Conservation (phyloP, 2,888 invertebrate species). For the Amaurobius ferox region DNA sequence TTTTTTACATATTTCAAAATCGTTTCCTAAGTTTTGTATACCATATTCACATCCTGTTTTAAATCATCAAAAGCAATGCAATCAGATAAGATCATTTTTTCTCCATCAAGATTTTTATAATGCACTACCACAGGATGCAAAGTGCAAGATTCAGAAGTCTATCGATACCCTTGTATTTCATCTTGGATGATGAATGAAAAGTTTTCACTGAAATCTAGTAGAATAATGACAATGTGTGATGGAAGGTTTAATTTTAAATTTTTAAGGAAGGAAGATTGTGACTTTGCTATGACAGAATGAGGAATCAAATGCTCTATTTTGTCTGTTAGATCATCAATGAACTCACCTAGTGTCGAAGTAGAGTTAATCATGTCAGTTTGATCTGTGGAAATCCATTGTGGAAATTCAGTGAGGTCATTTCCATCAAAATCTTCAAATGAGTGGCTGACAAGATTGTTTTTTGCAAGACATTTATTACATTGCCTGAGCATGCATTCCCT, state of each 20-base stretch:
- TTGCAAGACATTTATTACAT: not conserved
- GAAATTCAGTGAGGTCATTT: not conserved
- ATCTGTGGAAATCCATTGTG: too few relatives aligned
- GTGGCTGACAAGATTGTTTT: not conserved
- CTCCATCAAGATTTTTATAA: too few relatives aligned
- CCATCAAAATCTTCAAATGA: constrained; percentile 22
- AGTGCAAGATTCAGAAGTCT: too few relatives aligned
- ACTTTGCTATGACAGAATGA: too few relatives aligned
- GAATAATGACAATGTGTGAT: not conserved
- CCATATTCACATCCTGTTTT: constrained; percentile 7
- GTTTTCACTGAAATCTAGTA: too few relatives aligned
- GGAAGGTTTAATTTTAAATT: not conserved
- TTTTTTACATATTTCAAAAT: too few relatives aligned
- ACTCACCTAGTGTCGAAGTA: not conserved
- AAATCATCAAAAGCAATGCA: not conserved
- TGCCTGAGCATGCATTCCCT: too few relatives aligned
- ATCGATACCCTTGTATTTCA: too few relatives aligned
- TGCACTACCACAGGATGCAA: too few relatives aligned
- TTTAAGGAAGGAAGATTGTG: too few relatives aligned
- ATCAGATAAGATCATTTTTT: not conserved
- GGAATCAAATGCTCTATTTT: constrained; percentile 13
- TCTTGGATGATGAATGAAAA: too few relatives aligned
- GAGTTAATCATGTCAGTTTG: not conserved
- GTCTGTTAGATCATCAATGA: too few relatives aligned
- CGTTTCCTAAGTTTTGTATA: not conserved